Base-by-base conservation (phyloP, 2,888 invertebrate species). In the Noctua pronuba region DNA sequence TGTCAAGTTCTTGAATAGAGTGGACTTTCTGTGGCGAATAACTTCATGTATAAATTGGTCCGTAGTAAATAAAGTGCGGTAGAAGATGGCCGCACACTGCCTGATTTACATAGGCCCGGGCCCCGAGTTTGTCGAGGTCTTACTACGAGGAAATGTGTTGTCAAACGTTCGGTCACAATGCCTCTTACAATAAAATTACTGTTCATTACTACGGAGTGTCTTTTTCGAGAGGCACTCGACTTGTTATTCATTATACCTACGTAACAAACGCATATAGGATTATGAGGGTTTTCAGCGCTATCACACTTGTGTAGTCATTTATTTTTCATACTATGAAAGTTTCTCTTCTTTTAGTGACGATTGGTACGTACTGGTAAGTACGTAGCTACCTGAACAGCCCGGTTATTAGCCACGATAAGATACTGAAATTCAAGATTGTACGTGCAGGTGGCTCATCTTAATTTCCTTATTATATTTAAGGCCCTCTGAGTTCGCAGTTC, bases 51-150 rank as follows among this genome's bases (percentile, higher is more conserved):
- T 62, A 31, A 44, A 35, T 35, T 44, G 5, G 55, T 28, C 35
- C 21, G 52, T 10, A 52, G 73, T 77, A 49, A 64, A 55, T 28
- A 41, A 28, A 73, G 64, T 41, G 49, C 73, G 70, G 66, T 55
- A 21, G 67, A 65, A 60, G 49, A 80, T 68, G 68, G 49, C 65
- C 49, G 69, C 66, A 21, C 41, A 21, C 28, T 58, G 2, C 46
- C 77, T 55, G 77, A 82, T 82, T 82, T 85, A 74, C 86, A 83
- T 77, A 82, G 68, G 73, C n/a, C 67, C 58, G 67, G 71, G 21
- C 49, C 18, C 18, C n/a, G 24, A n/a, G 31, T 6, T 49, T 31
- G 38, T 31, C 28, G 55, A 74, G 13, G 55, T n/a, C 74, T 73
- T n/a, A 60, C 66, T 66, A 5, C 49, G 46, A 65, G 18, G 4